Evolutionary conservation across 1,140 invertebrate species (phyloP), one percentile per base, ranked within the genome.

Genomic region (Ephestia elutella): DNA sequence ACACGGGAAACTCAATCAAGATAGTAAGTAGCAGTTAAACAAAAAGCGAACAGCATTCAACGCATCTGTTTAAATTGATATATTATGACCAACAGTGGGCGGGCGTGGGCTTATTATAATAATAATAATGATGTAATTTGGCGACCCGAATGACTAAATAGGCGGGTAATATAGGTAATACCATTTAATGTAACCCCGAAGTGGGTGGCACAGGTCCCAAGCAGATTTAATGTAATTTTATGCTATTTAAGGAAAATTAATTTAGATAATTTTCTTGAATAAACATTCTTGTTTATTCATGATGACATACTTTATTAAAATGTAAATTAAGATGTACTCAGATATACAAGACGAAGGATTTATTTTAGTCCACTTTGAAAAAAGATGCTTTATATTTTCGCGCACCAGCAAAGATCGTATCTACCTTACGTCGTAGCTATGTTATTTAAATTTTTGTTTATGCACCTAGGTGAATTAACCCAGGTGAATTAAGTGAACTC

Each of bases 151-250:
- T 38, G 32, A 38, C 32, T 38, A 38, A 9, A 38, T 38, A 38
- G 32, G 32, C 11, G 5, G 5, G 8, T 11, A 38, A 38, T 38
- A 38, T 11, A 38, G 32, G 11, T 38, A 38, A 13, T 38, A 38
- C 2, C 2, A 38, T 11, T 38, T 38, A 38, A 38, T 11, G 13
- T 38, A 38, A 38, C 32, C 32, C 32, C 11, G 32, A 38, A 38
- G 32, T 38, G 32, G 32, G 32, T 38, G 32, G 32, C 32, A n/a
- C 11, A 2, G 32, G 5, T 28, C 5, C 11, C 32, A 8, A 2
- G 32, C 32, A 38, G 32, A 38, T 38, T 38, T 38, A 38, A 38
- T 38, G 11, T 38, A 38, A 38, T 38, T 38, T 38, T 38, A 38
- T 38, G 32, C 32, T 38, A 11, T 38, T 5, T 11, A 38, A 7